These are phyloP conservation scores for Acrossocheilus fasciatus DNA, from an alignment of 2,797 vertebrate genomes.

Conservation along the genomic window DNA sequence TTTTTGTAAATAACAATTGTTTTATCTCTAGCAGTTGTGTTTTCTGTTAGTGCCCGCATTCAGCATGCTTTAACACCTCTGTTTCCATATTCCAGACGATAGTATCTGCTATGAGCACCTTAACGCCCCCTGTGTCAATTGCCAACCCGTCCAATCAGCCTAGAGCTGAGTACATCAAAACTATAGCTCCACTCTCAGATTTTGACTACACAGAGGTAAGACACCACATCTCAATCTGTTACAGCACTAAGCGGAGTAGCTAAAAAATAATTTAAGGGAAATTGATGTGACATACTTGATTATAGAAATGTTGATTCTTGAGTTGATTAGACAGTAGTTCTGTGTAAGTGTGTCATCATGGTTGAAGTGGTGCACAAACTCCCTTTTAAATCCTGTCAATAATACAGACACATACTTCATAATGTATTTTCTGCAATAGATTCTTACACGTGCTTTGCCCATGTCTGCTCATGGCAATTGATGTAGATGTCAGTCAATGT, in stretches of 20 bases:
- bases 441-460: neutral
- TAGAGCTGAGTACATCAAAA: constrained; percentile 94
- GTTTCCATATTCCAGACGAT: constrained; percentile 85
- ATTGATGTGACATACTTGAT: neutral
- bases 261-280: neutral
- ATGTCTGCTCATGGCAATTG: constrained; percentile 5
- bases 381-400: neutral
- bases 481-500: neutral
- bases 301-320: constrained; percentile 12
- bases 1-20: neutral
- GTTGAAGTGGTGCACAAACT: neutral
- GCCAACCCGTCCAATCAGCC: constrained; percentile 92
- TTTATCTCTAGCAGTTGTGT: constrained; percentile 62
- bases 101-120: constrained; percentile 91
- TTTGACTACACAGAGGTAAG: constrained; percentile 97
- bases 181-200: constrained; percentile 94
- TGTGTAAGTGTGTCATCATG: neutral
- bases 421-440: neutral
- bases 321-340: neutral
- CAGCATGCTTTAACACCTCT: constrained; percentile 65
- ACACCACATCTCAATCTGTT: constrained; percentile 7
- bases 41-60: constrained; percentile 65
- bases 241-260: neutral
- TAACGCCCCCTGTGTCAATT: constrained; percentile 93
- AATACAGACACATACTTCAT: neutral